Conservation (phyloP, 2,113 vertebrate species). For the Acanthisitta chloris region DNA sequence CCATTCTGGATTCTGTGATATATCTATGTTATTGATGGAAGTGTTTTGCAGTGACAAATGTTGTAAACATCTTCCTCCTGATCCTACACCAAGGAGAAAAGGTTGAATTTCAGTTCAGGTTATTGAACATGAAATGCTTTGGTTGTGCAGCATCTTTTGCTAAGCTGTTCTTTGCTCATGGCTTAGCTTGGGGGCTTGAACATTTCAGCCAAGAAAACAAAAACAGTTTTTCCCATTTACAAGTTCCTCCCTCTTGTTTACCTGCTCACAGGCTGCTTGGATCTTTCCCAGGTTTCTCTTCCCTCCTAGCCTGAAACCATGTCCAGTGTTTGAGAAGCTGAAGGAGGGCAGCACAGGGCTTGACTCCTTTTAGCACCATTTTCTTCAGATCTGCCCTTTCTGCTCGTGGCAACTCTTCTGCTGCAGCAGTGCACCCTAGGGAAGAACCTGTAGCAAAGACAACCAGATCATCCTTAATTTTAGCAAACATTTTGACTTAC, state of each 20-base stretch:
- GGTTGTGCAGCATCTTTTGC: neutral
- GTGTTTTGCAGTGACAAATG: neutral
- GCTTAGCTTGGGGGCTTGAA: neutral
- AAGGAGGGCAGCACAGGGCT: neutral
- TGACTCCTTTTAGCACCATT: neutral
- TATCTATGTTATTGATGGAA: neutral
- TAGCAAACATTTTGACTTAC: conserved; percentile 20
- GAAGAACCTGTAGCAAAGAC: neutral
- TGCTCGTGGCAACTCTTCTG: neutral
- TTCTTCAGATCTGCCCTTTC: neutral
- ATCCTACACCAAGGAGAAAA: neutral
- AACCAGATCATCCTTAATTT: neutral
- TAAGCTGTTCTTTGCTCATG: neutral
- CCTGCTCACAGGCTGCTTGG: neutral
- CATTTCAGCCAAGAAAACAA: neutral
- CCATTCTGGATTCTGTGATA: no score
- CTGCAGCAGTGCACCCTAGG: neutral
- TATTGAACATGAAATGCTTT: neutral
- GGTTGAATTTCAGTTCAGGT: neutral
- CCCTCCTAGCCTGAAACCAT: neutral
- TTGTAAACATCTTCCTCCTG: neutral
- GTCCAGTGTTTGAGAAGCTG: neutral
- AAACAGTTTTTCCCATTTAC: neutral
- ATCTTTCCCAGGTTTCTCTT: neutral
- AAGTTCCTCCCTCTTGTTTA: neutral